Conservation (phyloP, 2,888 invertebrate genomes). For the Parochlus steinenii region DNA sequence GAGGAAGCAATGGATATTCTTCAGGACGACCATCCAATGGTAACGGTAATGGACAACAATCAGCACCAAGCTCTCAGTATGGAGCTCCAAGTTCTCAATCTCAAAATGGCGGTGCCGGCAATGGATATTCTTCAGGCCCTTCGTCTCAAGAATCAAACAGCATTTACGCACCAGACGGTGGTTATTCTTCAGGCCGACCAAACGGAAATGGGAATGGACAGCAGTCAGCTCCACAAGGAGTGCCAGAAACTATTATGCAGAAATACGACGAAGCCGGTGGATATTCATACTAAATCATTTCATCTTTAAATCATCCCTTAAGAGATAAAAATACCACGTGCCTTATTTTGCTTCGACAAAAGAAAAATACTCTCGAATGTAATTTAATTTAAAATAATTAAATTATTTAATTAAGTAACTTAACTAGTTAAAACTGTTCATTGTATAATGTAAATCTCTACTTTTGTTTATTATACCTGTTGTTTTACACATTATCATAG, state of each 20-base stretch:
- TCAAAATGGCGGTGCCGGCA: neutral
- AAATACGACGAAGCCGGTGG: slow-evolving; percentile 6
- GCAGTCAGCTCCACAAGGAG: neutral
- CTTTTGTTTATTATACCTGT: too few species aligned
- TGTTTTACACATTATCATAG: too few species aligned
- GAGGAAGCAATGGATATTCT: slow-evolving; percentile 2
- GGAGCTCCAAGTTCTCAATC: slow-evolving; percentile 9
- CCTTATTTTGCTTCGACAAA: too few species aligned
- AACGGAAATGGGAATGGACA: neutral
- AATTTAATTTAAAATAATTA: too few species aligned
- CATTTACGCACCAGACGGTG: slow-evolving; percentile 8
- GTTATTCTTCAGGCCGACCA: slow-evolving; percentile 3
- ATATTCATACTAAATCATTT: slow-evolving; percentile 3
- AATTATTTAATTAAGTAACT: too few species aligned
- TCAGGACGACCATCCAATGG: neutral
- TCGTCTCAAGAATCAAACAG: neutral
- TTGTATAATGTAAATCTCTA: too few species aligned
- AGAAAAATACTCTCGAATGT: too few species aligned
- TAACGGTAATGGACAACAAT: too few species aligned
- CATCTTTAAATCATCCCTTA: too few species aligned
- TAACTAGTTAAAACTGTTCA: too few species aligned
- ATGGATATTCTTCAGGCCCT: neutral
- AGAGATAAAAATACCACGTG: slow-evolving; percentile 1
- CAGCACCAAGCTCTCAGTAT: slow-evolving; percentile 1
- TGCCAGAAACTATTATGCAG: slow-evolving; percentile 11